phyloP scores from a whole-genome alignment of 2,113 vertebrate genomes.

The Anolis sagrei region DNA sequence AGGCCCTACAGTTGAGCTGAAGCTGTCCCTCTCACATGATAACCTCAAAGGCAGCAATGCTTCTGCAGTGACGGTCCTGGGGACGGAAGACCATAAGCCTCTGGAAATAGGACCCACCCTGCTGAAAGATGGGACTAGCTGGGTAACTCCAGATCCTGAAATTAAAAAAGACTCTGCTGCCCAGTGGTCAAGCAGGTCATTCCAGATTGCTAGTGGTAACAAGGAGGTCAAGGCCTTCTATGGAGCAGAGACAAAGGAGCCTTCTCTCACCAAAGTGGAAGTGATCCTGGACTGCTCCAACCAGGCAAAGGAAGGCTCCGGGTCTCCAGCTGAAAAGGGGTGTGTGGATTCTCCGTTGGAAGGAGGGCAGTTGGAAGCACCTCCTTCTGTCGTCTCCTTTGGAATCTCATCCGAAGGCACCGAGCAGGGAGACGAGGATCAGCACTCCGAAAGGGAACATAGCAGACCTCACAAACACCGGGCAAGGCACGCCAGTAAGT shows the following conservation, averaged over 20 bases:
- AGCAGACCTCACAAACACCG: conserved; percentile 92
- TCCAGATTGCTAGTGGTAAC: conserved; percentile 70
- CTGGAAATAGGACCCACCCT: conserved; percentile 54
- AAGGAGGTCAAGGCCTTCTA: conserved; percentile 73
- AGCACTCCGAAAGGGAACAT: conserved; percentile 82
- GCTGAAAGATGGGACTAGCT: conserved; percentile 22
- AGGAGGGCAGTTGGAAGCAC: conserved; percentile 87
- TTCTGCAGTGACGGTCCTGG: conserved; percentile 75
- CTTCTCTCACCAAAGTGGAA: conserved; percentile 80
- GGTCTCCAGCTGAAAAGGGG: conserved; percentile 78
- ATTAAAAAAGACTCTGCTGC: conserved; percentile 51
- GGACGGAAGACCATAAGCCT: conserved; percentile 63
- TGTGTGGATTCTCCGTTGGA: conserved; percentile 84
- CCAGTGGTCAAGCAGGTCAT: conserved; percentile 71
- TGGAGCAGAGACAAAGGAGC: conserved; percentile 58
- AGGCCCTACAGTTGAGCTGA: conserved; percentile 84
- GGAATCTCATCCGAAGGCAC: conserved; percentile 85
- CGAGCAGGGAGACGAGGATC: conserved; percentile 82
- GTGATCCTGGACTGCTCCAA: conserved; percentile 81
- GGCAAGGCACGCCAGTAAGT: conserved; percentile 94
- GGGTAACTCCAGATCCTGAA: conserved; percentile 54
- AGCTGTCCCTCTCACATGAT: conserved; percentile 84
- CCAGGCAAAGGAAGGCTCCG: conserved; percentile 76
- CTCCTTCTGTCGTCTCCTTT: conserved; percentile 88
- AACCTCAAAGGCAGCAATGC: conserved; percentile 52